phyloP scores from a whole-genome alignment of 2,888 invertebrate species.

The Drosophila subsilvestris region DNA sequence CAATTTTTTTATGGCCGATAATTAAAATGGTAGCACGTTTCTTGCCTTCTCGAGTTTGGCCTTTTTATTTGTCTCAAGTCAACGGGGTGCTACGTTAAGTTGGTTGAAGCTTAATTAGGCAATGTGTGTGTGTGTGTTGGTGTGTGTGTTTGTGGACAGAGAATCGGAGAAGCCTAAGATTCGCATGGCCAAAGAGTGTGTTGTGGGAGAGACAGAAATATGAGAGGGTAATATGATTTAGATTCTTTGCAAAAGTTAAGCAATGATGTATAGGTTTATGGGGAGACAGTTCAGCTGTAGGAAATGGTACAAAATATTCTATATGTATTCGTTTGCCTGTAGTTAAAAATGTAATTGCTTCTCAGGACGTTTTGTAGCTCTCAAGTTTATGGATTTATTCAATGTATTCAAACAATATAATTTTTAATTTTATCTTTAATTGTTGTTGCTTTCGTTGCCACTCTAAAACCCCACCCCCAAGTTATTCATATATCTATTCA shows the following conservation, averaged over 20 bases:
- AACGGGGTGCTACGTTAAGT: slow-evolving; percentile 29
- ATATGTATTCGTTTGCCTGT: too few species aligned
- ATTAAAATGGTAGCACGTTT: slow-evolving; percentile 64
- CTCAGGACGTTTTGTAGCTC: too few species aligned
- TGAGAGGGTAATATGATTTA: neutral
- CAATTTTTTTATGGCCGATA: slow-evolving; percentile 62
- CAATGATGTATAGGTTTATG: slow-evolving; percentile 12
- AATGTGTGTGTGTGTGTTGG: neutral
- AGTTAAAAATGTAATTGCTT: too few species aligned
- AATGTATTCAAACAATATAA: neutral
- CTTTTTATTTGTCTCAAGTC: slow-evolving; percentile 44
- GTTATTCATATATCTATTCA: neutral
- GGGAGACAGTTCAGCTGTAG: slow-evolving; percentile 4
- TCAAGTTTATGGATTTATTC: neutral
- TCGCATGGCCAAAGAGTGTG: neutral
- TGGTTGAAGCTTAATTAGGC: slow-evolving; percentile 42
- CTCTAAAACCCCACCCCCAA: slow-evolving; percentile 42
- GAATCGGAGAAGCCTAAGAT: neutral
- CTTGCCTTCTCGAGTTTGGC: slow-evolving; percentile 30
- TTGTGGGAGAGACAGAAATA: slow-evolving; percentile 18
- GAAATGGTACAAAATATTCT: neutral
- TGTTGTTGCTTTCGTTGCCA: neutral
- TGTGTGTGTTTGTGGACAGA: slow-evolving; percentile 2
- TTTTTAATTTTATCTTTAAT: neutral
- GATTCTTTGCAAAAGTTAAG: slow-evolving; percentile 24